Evolutionary conservation across 2,797 vertebrate genomes (phyloP).

Genomic region (Artibeus lituratus): DNA sequence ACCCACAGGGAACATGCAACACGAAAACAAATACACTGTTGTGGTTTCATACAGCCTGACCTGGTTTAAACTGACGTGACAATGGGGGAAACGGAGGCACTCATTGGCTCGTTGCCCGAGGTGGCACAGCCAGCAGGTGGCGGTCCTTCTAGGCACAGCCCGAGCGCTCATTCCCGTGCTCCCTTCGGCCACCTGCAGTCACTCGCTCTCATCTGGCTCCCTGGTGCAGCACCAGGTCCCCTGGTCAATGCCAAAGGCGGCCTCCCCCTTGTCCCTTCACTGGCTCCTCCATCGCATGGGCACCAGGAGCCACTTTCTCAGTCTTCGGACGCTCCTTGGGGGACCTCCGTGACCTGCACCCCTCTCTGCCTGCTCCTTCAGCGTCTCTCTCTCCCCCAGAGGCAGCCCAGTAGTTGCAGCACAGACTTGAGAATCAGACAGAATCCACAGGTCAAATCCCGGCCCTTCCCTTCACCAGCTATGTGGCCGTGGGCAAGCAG

Average conservation of each 20-base stretch:
- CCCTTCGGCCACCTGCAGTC: neutral
- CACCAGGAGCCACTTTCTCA: neutral
- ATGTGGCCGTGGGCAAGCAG: neutral
- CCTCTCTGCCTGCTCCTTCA: neutral
- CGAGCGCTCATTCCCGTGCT: accelerated
- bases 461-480: neutral
- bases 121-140: neutral
- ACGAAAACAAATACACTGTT: neutral
- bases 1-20: accelerated
- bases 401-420: neutral
- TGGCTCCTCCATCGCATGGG: neutral
- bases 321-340: neutral
- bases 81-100: neutral
- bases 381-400: neutral
- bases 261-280: accelerated
- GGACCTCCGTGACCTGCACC: neutral
- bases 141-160: neutral
- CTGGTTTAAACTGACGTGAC: neutral
- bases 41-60: neutral
- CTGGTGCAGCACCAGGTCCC: neutral
- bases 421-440: neutral
- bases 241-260: neutral
- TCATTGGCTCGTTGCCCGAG: accelerated
- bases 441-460: neutral
- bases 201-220: neutral